Percentiles rank a stretch among this genome's conserved stretches.
Conservation (phyloP, 2,797 vertebrate genomes). For the Helarctos malayanus region DNA sequence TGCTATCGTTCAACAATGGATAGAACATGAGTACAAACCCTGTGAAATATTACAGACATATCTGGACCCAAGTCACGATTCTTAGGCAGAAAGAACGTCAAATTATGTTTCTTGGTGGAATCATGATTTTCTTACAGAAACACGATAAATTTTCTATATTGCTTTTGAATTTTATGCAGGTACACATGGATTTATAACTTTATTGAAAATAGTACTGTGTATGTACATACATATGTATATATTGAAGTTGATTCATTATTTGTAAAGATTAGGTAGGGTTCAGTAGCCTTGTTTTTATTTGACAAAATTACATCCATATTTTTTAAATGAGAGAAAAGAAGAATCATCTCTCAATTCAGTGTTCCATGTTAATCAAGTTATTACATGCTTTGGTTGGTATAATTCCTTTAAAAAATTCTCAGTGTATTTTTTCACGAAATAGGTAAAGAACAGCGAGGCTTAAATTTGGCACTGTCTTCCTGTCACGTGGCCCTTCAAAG, state of each 20-base stretch:
- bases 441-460: conserved; percentile 89
- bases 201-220: not conserved
- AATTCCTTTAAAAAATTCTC: not conserved
- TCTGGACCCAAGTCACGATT: not conserved
- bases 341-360: not conserved
- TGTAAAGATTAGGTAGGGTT: conserved; percentile 15
- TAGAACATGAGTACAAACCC: not conserved
- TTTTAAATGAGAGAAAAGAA: conserved; percentile 53
- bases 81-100: not conserved
- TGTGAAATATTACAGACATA: not conserved
- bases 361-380: not conserved
- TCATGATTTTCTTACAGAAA: not conserved
- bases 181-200: not conserved
- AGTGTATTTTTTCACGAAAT: conserved; percentile 76
- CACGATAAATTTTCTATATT: not conserved
- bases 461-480: conserved; percentile 94
- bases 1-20: not conserved
- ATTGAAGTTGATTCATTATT: not conserved
- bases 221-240: not conserved
- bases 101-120: not conserved
- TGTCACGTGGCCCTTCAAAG: conserved; percentile 91
- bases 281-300: not conserved
- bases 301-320: not conserved
- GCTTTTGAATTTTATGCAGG: not conserved
- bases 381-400: not conserved